Evolutionary conservation across 2,113 vertebrate genomes (phyloP), one percentile per base, ranked within the genome.

Genomic region (Actenoides hombroni): DNA sequence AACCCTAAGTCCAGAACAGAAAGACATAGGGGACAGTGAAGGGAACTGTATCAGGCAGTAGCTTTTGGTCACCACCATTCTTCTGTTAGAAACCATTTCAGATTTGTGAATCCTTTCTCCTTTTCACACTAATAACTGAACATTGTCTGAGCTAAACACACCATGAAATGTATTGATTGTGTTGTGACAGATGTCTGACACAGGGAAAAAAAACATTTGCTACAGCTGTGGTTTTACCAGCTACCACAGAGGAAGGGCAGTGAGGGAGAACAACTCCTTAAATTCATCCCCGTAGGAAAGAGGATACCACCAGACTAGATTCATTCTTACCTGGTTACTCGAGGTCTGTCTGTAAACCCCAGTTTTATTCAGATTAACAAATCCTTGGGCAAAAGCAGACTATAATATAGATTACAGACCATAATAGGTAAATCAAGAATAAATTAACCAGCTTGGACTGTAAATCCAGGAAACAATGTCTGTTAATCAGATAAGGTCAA

Each of bases 81-180:
- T 92, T 90, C 51, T 89, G 35, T 64, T 68, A 69, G 63, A 93
- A 83, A 54, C 11, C 15, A 54, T 82, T 91, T 91, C 44, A 71
- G 39, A 68, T 82, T 84, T 15, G 5, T 61, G 60, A 63, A 82
- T 51, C 28, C 39, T 80, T 92, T 70, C 29, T 83, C 59, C 12
- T 70, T 86, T 92, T 90, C 84, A 86, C 37, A 40, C 9, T 88
- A 85, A 97, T 94, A 94, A 86, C 48, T 40, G 71, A 94, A 75
- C 75, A 65, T 67, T 94, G 37, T 96, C 60, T 95, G 67, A 96
- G 91, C 44, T 92, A 95, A 85, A 94, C 33, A 78, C 35, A 67
- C 68, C 63, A 92, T 68, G 61, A 96, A 96, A 92, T 70, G 5
- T 60, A 74, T 77, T 95, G 75, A 94, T 96, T 83, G 49, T 67